phyloP scores from a whole-genome alignment of 2,888 invertebrate species.

The Sicus ferrugineus region DNA sequence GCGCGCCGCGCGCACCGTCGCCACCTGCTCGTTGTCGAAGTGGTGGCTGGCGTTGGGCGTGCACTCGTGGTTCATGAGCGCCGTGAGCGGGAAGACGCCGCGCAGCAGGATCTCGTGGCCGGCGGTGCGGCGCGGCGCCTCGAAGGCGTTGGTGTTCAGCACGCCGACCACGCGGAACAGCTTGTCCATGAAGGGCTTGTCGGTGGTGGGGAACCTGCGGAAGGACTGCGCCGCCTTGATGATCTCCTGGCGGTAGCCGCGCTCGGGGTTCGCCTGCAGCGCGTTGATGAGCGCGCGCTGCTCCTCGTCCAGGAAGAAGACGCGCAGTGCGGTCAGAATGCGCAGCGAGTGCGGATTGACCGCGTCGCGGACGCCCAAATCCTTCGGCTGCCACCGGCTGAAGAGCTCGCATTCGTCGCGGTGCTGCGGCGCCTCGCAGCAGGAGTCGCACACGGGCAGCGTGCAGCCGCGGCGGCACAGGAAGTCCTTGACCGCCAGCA shows the following conservation, averaged over 20 bases:
- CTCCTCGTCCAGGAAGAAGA: slow-evolving; percentile 55
- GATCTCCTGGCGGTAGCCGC: slow-evolving; percentile 60
- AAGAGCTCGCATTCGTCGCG: slow-evolving; percentile 72
- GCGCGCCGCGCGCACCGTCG: slow-evolving; percentile 70
- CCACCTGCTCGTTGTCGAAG: slow-evolving; percentile 69
- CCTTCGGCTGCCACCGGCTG: slow-evolving; percentile 68
- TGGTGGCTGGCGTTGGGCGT: slow-evolving; percentile 76
- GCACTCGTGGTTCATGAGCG: slow-evolving; percentile 78
- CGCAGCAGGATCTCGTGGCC: slow-evolving; percentile 66
- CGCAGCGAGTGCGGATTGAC: slow-evolving; percentile 57
- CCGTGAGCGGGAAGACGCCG: slow-evolving; percentile 74
- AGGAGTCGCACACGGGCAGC: slow-evolving; percentile 73
- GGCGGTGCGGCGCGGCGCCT: slow-evolving; percentile 56
- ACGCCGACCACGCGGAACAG: slow-evolving; percentile 60
- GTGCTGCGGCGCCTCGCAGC: slow-evolving; percentile 70
- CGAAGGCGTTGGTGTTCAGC: slow-evolving; percentile 64
- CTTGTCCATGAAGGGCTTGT: slow-evolving; percentile 56
- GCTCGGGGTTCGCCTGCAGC: slow-evolving; percentile 61
- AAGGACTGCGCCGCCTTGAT: slow-evolving; percentile 60
- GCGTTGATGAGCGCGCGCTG: slow-evolving; percentile 58
- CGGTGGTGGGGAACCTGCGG: slow-evolving; percentile 60
- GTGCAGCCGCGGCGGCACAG: slow-evolving; percentile 73
- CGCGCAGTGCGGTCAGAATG: slow-evolving; percentile 59
- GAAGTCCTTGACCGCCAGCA: slow-evolving; percentile 59
- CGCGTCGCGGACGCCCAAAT: slow-evolving; percentile 45